Evolutionary conservation across 35 echinoderm and acorn worm species (phyloP).

Genomic region (Apostichopus parvimensis): DNA sequence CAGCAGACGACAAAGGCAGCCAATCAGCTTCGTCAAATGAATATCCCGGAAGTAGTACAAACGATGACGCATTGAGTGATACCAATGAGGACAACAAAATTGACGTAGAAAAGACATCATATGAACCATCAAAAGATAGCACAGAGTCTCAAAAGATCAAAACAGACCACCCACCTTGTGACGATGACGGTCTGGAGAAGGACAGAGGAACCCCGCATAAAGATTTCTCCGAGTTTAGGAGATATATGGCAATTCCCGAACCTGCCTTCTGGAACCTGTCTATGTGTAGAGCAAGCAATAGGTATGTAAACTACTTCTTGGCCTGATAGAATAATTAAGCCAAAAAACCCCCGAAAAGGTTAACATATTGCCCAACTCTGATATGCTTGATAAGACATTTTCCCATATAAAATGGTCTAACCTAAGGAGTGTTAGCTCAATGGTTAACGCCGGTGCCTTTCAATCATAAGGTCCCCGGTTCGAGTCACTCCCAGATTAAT

Average conservation of each 20-base stretch:
- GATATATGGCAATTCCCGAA: constrained; percentile 43
- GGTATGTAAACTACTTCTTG: not conserved
- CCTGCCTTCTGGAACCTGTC: constrained; percentile 51
- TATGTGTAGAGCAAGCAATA: constrained; percentile 49
- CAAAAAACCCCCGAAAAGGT: no score
- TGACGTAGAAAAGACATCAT: constrained; percentile 1
- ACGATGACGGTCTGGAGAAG: not conserved
- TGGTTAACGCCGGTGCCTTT: no score
- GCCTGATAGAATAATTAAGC: no score
- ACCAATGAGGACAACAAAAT: constrained; percentile 23
- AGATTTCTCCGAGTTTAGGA: constrained; percentile 14
- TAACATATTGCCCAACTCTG: no score
- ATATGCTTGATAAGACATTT: no score
- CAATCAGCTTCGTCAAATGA: constrained; percentile 37
- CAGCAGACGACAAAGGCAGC: constrained; percentile 38
- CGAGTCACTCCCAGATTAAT: no score
- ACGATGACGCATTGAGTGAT: not conserved
- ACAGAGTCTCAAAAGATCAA: not conserved
- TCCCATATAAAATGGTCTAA: no score
- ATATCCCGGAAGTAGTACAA: constrained; percentile 28
- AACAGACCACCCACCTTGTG: not conserved
- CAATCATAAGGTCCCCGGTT: no score
- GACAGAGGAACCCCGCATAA: not conserved
- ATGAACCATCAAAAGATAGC: not conserved
- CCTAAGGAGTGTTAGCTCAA: no score